Evolutionary conservation across 1,140 invertebrate species (phyloP).

Genomic region (Lysiphlebus fabarum): DNA sequence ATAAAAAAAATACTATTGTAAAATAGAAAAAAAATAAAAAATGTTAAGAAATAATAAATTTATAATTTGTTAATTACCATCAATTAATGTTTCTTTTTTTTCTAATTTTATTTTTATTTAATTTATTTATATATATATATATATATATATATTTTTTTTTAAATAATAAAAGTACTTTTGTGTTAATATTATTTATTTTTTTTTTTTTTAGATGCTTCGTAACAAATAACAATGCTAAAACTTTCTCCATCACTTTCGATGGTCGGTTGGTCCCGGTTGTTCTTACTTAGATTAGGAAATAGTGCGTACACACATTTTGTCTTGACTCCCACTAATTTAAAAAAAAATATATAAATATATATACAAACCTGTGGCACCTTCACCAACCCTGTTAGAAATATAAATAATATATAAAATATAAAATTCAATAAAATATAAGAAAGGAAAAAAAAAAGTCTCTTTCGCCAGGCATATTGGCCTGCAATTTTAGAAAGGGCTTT

Average conservation of each 20-base stretch:
- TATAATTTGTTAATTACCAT: no score
- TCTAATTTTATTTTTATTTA: no score
- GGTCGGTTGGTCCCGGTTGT: conserved; percentile 38
- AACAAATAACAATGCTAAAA: conserved; percentile 55
- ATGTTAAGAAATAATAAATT: no score
- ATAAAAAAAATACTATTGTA: no score
- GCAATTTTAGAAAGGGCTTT: conserved; percentile 48
- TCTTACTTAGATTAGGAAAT: conserved; percentile 46
- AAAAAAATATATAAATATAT: conserved; percentile 3
- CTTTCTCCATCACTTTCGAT: conserved; percentile 57
- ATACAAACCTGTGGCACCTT: neutral
- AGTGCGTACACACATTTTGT: conserved; percentile 39
- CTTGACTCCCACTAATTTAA: neutral
- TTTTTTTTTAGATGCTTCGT: conserved; percentile 44
- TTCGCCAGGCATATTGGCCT: conserved; percentile 15
- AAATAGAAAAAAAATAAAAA: no score
- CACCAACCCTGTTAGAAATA: neutral
- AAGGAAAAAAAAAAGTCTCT: neutral
- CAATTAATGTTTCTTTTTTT: no score
- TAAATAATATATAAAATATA: no score
- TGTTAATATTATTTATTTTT: no score
- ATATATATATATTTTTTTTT: no score
- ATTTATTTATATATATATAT: no score
- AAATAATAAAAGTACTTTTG: no score
- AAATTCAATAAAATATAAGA: no score